Conservation (phyloP, 2,797 vertebrate genomes). For the Hypotaenidia philippensis region DNA sequence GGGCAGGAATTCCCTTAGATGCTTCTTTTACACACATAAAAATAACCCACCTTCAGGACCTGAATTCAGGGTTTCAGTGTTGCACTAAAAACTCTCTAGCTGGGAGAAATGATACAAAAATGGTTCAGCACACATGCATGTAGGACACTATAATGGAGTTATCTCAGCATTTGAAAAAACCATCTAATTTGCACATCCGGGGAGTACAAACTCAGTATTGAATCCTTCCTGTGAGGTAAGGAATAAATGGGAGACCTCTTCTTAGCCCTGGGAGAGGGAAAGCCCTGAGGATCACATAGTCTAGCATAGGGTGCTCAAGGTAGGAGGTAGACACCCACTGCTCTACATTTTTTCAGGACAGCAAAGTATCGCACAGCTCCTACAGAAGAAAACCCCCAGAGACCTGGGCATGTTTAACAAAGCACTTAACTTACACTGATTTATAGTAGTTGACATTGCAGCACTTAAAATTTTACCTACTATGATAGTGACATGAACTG, state of each 20-base stretch:
- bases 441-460: background rate
- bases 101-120: background rate
- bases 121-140: background rate
- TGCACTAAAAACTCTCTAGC: background rate
- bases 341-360: background rate
- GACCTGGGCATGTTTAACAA: background rate
- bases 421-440: background rate
- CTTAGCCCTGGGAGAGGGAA: background rate
- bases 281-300: background rate
- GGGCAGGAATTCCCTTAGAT: background rate
- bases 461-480: background rate
- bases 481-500: fast-evolving
- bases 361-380: background rate
- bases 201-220: background rate
- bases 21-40: background rate
- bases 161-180: background rate
- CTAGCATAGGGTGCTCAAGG: background rate
- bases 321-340: fast-evolving
- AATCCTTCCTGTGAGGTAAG: background rate
- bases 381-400: background rate
- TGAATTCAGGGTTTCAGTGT: background rate
- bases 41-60: background rate
- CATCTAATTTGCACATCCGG: conserved; percentile 16
- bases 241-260: background rate
- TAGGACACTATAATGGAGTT: background rate